Percentiles rank a stretch among this genome's conserved stretches.
Conservation (phyloP, 2,888 invertebrate species). For the Platynereis dumerilii region DNA sequence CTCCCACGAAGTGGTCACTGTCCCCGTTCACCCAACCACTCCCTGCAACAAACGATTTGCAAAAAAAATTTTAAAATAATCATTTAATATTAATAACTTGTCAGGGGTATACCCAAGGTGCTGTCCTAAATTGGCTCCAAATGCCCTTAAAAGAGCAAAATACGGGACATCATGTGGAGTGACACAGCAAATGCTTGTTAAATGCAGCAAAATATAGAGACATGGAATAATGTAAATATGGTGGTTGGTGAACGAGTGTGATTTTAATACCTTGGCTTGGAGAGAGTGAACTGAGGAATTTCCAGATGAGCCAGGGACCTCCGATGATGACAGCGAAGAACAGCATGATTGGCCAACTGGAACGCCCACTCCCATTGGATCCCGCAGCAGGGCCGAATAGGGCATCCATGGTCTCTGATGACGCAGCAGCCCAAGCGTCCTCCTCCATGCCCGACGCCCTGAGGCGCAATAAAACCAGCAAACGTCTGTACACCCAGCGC, state of each 20-base stretch:
- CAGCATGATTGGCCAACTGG: conserved; percentile 84
- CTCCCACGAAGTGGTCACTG: conserved; percentile 66
- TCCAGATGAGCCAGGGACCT: conserved; percentile 90
- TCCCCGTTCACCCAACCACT: conserved; percentile 65
- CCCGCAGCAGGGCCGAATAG: conserved; percentile 49
- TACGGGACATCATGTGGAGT: no score
- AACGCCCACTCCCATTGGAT: conserved; percentile 58
- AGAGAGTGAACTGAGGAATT: conserved; percentile 71
- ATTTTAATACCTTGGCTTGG: conserved; percentile 40
- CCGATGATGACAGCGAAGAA: conserved; percentile 88
- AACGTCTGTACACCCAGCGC: conserved; percentile 79
- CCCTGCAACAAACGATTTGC: conserved; percentile 4
- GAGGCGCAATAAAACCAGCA: conserved; percentile 71
- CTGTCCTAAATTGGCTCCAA: no score
- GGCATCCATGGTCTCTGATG: conserved; percentile 41
- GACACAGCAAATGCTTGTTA: no score
- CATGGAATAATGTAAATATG: no score
- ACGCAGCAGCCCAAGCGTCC: conserved; percentile 58
- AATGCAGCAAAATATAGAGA: no score
- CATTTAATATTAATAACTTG: no score
- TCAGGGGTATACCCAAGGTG: no score
- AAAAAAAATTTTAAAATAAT: neutral
- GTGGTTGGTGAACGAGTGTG: neutral
- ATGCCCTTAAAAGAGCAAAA: no score
- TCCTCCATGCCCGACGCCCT: conserved; percentile 61